These are phyloP conservation scores for Mallotus villosus DNA, from an alignment of 2,797 vertebrate species.

Conservation along the genomic window DNA sequence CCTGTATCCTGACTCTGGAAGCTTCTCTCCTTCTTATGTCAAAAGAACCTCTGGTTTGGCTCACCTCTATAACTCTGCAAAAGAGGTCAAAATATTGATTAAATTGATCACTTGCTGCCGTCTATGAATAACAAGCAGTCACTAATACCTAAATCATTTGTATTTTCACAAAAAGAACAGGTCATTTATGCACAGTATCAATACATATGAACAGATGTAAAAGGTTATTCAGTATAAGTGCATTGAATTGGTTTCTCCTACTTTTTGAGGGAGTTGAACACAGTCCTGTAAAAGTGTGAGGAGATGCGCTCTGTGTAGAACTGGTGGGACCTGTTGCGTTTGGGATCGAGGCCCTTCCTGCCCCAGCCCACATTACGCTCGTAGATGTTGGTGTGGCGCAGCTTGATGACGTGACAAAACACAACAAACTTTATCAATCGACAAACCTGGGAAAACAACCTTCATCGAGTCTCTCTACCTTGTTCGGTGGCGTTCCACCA, in stretches of 20 bases:
- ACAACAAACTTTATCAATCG: background rate
- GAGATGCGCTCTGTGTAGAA: conserved; percentile 65
- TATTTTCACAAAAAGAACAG: too few relatives aligned
- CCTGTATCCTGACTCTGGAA: conserved; percentile 39
- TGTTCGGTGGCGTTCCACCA: background rate
- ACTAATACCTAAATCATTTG: too few relatives aligned
- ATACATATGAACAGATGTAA: too few relatives aligned
- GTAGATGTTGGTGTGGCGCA: conserved; percentile 71
- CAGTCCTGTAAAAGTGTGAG: conserved; percentile 63
- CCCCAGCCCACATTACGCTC: conserved; percentile 67
- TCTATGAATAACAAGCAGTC: too few relatives aligned
- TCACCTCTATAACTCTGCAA: conserved; percentile 52
- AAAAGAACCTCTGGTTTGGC: conserved; percentile 34
- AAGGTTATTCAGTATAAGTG: too few relatives aligned
- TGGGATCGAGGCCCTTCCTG: conserved; percentile 60
- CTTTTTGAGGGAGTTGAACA: conserved; percentile 58
- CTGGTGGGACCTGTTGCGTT: conserved; percentile 61
- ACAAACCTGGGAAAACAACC: background rate
- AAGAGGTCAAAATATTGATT: conserved; percentile 3
- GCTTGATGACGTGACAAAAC: conserved; percentile 39
- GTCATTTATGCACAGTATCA: too few relatives aligned
- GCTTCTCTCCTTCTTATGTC: conserved; percentile 53
- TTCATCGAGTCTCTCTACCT: background rate
- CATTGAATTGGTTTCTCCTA: conserved; percentile 21
- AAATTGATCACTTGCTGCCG: background rate